Evolutionary conservation across 2,888 invertebrate species (phyloP).

Genomic region (Drosophila hamatofila): DNA sequence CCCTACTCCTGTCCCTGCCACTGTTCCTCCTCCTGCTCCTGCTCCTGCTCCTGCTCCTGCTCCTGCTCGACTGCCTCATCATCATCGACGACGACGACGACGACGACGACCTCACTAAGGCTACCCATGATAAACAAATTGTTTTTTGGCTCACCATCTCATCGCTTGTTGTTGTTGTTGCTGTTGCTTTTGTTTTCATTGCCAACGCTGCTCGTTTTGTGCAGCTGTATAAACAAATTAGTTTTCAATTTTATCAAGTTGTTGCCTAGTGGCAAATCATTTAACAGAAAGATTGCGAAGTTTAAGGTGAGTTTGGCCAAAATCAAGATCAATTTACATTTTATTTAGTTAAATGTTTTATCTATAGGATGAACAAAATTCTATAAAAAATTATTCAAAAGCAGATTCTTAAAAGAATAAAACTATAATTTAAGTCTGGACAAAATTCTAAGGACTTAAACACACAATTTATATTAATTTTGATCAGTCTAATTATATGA

Average conservation of each 20-base stretch:
- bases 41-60: conserved; percentile 15
- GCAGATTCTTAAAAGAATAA: not conserved
- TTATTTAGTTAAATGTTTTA: not conserved
- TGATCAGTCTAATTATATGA: too few species aligned
- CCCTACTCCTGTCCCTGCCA: not conserved
- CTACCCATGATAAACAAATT: conserved; percentile 79
- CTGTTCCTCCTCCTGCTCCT: conserved; percentile 14
- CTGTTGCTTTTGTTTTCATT: conserved; percentile 61
- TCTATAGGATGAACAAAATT: not conserved
- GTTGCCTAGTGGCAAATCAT: conserved; percentile 50
- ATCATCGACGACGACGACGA: conserved; percentile 31
- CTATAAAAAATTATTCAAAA: not conserved
- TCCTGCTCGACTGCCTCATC: conserved; percentile 51
- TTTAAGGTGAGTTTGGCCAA: not conserved
- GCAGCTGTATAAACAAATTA: conserved; percentile 83
- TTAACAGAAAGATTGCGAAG: conserved; percentile 29
- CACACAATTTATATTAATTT: too few species aligned
- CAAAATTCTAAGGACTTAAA: too few species aligned
- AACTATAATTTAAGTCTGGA: too few species aligned
- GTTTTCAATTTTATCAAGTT: conserved; percentile 78
- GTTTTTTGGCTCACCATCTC: conserved; percentile 31
- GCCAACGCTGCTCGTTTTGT: conserved; percentile 71
- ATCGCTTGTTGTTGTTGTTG: conserved; percentile 18
- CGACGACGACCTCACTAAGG: conserved; percentile 59
- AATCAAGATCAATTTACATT: not conserved